Percentiles rank a stretch among this genome's conserved stretches.
Conservation (phyloP, 2,113 vertebrate species). For the Narcine bancroftii region DNA sequence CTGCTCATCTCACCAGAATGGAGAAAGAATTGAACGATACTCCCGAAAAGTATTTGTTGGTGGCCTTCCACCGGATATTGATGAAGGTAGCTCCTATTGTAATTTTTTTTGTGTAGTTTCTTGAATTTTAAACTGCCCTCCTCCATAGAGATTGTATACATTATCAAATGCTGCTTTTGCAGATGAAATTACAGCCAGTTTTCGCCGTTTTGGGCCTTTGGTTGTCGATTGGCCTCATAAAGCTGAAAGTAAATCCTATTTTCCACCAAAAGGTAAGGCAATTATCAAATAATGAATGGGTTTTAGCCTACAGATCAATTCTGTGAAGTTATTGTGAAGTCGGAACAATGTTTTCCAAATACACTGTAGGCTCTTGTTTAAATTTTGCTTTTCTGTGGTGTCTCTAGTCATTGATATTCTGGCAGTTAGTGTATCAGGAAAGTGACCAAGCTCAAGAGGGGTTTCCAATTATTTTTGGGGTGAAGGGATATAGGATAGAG, state of each 20-base stretch:
- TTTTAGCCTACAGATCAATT: no score
- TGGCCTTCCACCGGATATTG: slow-evolving; percentile 91
- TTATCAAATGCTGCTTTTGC: slow-evolving; percentile 35
- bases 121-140: background rate
- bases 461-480: no score
- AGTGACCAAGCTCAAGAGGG: no score
- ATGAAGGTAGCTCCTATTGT: slow-evolving; percentile 70
- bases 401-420: no score
- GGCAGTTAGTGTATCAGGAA: no score
- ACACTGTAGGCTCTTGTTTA: no score
- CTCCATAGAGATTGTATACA: background rate
- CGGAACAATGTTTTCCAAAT: no score
- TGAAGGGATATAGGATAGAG: no score
- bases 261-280: slow-evolving; percentile 88
- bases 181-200: slow-evolving; percentile 98
- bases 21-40: slow-evolving; percentile 88
- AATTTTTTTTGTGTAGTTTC: background rate
- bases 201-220: slow-evolving; percentile 90
- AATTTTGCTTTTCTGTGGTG: no score
- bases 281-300: background rate
- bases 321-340: no score
- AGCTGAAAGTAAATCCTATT: slow-evolving; percentile 98
- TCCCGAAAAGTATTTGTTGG: slow-evolving; percentile 97
- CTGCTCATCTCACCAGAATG: slow-evolving; percentile 85
- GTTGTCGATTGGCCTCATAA: slow-evolving; percentile 98